Base-by-base conservation (phyloP, 2,797 vertebrate genomes). In the Neopelma chrysocephalum region DNA sequence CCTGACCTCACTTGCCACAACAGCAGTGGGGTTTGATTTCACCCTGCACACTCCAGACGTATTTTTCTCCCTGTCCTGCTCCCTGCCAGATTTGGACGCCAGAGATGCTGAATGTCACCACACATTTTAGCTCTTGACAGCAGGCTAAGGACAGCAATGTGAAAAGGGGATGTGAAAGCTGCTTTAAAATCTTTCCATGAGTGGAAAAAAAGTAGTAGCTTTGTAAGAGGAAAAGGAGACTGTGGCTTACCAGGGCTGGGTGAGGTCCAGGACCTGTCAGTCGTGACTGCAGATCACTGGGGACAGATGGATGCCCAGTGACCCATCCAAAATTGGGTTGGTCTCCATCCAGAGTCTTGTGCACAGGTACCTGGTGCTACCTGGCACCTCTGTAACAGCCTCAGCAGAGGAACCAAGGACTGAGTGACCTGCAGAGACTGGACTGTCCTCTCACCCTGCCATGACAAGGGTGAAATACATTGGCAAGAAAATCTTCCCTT, bases 301-400 rank as follows among this genome's bases (percentile, higher is more conserved):
- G 3, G 26, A 62, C 94, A 97, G 92, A 80, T 88, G 95, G 95
- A 48, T 83, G 75, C 56, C 53, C 72, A 65, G 71, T 81, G 69
- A 87, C 75, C 87, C 80, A 6, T 40, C 75, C 2, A 5, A 60
- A 82, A 47, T 19, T 68, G 32, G 72, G 3, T n/a, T 96, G 94
- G 72, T 91, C 65, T 77, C 54, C 8, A 3, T 64, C 80, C 94
- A 90, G 57, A 71, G 58, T 6, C 68, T 53, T 7, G 1, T 4
- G 75, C 68, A 42, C 82, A 93, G 87, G 86, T 94, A 65, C 22
- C 72, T 81, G 89, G 23, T 62, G 76, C 31, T 91, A 53, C 32
- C 62, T 68, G 77, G 40, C 43, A 15, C n/a, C 85, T 86, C 36
- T 82, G 57, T 77, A 64, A 29, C 21, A 40, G 19, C 23, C 51